Evolutionary conservation across 1,140 invertebrate species (phyloP), one percentile per base, ranked within the genome.

Genomic region (Tetranychus urticae): DNA sequence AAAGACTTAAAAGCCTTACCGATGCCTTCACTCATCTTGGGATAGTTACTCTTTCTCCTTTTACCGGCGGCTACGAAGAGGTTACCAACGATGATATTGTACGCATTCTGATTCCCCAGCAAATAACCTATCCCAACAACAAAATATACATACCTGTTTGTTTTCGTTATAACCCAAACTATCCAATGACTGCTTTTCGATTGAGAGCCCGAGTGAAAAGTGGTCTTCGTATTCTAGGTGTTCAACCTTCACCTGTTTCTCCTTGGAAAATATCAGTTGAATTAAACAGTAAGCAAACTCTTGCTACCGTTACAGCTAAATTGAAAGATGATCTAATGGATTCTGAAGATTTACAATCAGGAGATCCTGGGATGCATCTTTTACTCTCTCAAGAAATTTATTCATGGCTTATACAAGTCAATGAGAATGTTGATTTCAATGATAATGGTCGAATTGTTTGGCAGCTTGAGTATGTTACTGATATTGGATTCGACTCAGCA

Each of bases 331-430:
- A 42, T 42, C 10, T 6, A 5, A 42, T 42, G 39, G 39, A 42
- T 10, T 10, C 10, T 6, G 55, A 62, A 50, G 58, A 60, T 13
- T 7, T 48, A 45, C 50, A 63, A 34, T 37, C 61, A 45, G 39
- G 12, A 23, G 39, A 47, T 34, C 4, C 12, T 5, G 36, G 13
- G 42, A 14, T 14, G 8, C 10, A 59, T 12, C 10, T 33, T 45
- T 62, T 7, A 50, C 61, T 62, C 35, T 77, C 80, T 36, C 81
- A 86, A 65, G 88, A 93, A 73, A 80, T 93, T 56, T 83, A 92
- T 69, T 84, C 84, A 3, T 91, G 87, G 86, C 74, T 91, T 59
- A 77, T 92, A 62, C 87, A 92, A 75, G 85, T 91, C 5, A 82
- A 83, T 35, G 84, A 88, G 63, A 84, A 87, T 66, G 74, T 75